phyloP scores from a whole-genome alignment of 2,797 vertebrate genomes.

The Sebastes trivittatus region DNA sequence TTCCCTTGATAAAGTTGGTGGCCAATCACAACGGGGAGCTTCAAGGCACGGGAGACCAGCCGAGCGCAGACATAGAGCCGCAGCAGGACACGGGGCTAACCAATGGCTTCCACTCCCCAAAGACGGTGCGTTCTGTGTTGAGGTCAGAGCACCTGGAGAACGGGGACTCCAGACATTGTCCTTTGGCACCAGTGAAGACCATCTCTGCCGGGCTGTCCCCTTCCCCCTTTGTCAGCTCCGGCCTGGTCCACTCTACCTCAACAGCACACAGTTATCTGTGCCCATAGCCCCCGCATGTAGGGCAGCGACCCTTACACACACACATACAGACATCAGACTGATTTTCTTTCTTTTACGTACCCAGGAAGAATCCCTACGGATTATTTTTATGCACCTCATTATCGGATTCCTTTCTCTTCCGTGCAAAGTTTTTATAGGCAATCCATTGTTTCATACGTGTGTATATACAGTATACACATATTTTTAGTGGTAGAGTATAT shows the following conservation, averaged over 20 bases:
- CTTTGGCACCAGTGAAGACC: conserved; percentile 69
- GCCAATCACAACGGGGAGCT: conserved; percentile 70
- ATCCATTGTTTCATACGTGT: conserved; percentile 73
- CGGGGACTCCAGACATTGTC: conserved; percentile 76
- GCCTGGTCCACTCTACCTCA: conserved; percentile 82
- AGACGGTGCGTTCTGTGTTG: conserved; percentile 50
- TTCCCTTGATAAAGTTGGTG: conserved; percentile 56
- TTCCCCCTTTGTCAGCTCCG: conserved; percentile 78
- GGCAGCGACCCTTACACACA: conserved; percentile 17
- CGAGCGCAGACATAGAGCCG: conserved; percentile 49
- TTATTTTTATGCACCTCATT: conserved; percentile 71
- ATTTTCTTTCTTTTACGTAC: conserved; percentile 37
- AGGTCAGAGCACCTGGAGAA: conserved; percentile 78
- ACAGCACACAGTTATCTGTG: conserved; percentile 81
- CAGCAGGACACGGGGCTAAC: conserved; percentile 72
- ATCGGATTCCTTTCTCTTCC: conserved; percentile 64
- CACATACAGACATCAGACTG: conserved; percentile 40
- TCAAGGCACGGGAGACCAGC: conserved; percentile 41
- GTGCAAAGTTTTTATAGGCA: conserved; percentile 68
- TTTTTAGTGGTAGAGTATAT: conserved; percentile 73
- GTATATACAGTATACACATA: conserved; percentile 67
- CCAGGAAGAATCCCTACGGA: conserved; percentile 45
- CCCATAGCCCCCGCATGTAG: conserved; percentile 73
- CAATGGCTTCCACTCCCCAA: conserved; percentile 86
- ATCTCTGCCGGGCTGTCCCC: conserved; percentile 65